Conservation (phyloP, 2,888 invertebrate genomes). For the Suillia variegata region DNA sequence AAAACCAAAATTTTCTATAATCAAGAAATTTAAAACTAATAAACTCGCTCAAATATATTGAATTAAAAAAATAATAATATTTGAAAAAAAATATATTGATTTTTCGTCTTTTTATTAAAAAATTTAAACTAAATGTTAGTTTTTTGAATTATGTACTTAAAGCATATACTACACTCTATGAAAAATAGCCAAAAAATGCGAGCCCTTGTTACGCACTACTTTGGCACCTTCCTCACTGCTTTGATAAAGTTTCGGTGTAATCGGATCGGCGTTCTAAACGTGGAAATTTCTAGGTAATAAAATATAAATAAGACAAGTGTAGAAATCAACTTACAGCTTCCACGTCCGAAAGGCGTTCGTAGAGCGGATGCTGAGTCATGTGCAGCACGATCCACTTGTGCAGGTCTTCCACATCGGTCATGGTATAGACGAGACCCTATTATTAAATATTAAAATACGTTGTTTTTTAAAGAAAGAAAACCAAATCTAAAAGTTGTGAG, state of each 20-base stretch:
- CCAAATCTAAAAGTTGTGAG: too few species aligned
- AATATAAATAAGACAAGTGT: neutral
- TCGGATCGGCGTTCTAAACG: constrained; percentile 74
- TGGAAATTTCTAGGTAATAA: neutral
- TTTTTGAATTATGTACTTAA: too few species aligned
- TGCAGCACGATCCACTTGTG: constrained; percentile 97
- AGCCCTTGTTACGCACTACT: constrained; percentile 92
- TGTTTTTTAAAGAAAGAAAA: constrained; percentile 5
- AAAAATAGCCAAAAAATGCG: constrained; percentile 91
- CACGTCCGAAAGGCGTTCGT: constrained; percentile 74
- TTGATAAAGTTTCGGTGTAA: constrained; percentile 87
- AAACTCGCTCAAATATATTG: too few species aligned
- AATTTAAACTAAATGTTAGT: too few species aligned
- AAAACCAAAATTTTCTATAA: too few species aligned
- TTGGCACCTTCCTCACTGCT: constrained; percentile 99
- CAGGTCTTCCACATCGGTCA: constrained; percentile 96
- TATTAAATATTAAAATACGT: constrained; percentile 27
- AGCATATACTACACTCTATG: constrained; percentile 68
- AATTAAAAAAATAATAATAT: too few species aligned
- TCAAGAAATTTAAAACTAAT: too few species aligned
- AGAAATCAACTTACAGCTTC: constrained; percentile 69
- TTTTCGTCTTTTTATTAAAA: too few species aligned
- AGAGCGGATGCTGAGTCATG: constrained; percentile 88
- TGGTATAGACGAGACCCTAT: constrained; percentile 90
- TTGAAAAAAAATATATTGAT: too few species aligned